These are phyloP conservation scores for Melikaiella ostensackeni DNA, from an alignment of 2,888 invertebrate genomes.

Conservation along the genomic window DNA sequence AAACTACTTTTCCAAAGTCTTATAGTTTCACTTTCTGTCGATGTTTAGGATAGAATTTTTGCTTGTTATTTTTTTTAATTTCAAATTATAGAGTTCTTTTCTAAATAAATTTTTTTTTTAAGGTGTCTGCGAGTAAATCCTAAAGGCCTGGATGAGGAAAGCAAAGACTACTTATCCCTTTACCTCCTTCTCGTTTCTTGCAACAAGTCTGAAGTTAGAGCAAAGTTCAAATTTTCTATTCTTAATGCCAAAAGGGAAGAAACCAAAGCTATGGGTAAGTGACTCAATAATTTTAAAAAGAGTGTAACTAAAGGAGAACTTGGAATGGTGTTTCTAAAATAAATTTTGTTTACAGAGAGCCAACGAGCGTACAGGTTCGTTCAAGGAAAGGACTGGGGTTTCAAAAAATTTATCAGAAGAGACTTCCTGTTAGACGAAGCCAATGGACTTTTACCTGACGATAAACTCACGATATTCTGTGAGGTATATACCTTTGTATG, in stretches of 20 bases:
- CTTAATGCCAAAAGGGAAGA: slow-evolving; percentile 99
- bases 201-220: slow-evolving; percentile 99
- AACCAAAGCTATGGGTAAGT: slow-evolving; percentile 98
- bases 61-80: neutral
- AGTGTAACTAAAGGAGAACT: neutral
- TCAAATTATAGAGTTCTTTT: neutral
- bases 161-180: slow-evolving; percentile 99
- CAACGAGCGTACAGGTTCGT: slow-evolving; percentile 99
- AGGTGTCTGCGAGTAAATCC: slow-evolving; percentile 99
- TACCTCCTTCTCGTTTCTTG: slow-evolving; percentile 99
- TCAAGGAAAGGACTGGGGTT: slow-evolving; percentile 99
- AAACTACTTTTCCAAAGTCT: slow-evolving; percentile 9
- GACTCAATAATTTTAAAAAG: neutral
- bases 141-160: slow-evolving; percentile 99
- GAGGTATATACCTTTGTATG: slow-evolving; percentile 84
- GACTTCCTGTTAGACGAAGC: slow-evolving; percentile 99
- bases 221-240: slow-evolving; percentile 99
- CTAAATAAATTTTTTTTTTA: slow-evolving; percentile 57
- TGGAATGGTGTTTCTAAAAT: neutral
- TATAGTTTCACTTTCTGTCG: slow-evolving; percentile 22
- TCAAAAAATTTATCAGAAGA: slow-evolving; percentile 99
- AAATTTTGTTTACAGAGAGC: slow-evolving; percentile 80
- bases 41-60: neutral
- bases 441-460: slow-evolving; percentile 98
- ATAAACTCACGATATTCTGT: slow-evolving; percentile 99